Percentiles rank a stretch among this genome's conserved stretches.
phyloP scores from a whole-genome alignment of 2,797 vertebrate genomes.

The Xiphophorus birchmanni region DNA sequence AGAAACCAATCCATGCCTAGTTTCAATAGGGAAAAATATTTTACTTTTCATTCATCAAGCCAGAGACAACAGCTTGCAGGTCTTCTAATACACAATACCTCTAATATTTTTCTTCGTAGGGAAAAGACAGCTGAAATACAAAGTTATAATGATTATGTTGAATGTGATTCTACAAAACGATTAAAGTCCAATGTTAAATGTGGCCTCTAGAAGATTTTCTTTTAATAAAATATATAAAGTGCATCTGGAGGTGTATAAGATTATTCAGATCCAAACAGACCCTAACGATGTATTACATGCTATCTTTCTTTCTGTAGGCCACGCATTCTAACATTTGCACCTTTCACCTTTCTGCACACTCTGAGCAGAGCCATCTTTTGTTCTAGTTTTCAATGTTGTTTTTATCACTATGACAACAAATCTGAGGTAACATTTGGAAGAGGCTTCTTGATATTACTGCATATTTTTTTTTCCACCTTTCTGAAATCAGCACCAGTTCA shows the following conservation, averaged over 20 bases:
- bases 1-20: not conserved
- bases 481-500: not conserved
- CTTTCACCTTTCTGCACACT: not conserved
- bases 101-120: not conserved
- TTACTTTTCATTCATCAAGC: not conserved
- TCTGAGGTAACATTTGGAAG: conserved; percentile 19
- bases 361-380: not conserved
- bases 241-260: no score
- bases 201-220: not conserved
- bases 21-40: not conserved
- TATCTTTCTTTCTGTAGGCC: not conserved
- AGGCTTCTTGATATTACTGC: conserved; percentile 31
- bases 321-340: not conserved
- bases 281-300: not conserved
- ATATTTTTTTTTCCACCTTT: not conserved
- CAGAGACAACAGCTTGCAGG: not conserved
- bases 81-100: not conserved
- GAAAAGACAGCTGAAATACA: not conserved
- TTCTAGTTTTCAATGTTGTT: conserved; percentile 1
- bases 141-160: not conserved
- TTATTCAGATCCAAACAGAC: not conserved
- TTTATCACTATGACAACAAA: not conserved
- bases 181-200: not conserved
- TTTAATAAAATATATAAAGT: not conserved
- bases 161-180: not conserved